A percentile compares a stretch with the other conserved stretches of the same genome.
Evolutionary conservation across 2,888 invertebrate genomes (phyloP).

Genomic region (Synergus umbraculus): DNA sequence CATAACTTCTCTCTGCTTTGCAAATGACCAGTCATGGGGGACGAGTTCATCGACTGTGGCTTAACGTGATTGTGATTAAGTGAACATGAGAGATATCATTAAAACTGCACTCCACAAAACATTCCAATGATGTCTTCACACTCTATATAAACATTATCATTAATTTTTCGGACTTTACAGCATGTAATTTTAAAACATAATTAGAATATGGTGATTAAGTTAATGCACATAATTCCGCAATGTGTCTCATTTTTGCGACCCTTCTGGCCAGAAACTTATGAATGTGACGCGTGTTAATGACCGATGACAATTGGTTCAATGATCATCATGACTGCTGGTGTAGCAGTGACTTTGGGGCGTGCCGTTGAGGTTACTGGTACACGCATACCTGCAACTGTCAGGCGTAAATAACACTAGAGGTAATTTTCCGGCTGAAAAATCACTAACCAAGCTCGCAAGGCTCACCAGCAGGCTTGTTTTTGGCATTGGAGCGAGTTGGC

Average conservation of each 20-base stretch:
- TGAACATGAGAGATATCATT: slow-evolving; percentile 13
- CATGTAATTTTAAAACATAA: no score
- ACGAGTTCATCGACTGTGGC: slow-evolving; percentile 40
- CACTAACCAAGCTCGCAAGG: slow-evolving; percentile 57
- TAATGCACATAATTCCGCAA: not conserved
- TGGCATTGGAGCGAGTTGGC: slow-evolving; percentile 55
- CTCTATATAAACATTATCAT: not conserved
- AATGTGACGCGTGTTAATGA: slow-evolving; percentile 26
- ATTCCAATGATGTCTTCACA: not conserved
- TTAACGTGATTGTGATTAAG: slow-evolving; percentile 37
- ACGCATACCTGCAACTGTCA: slow-evolving; percentile 48
- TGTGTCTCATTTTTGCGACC: not conserved
- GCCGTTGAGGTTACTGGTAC: slow-evolving; percentile 32
- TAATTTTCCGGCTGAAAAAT: slow-evolving; percentile 69
- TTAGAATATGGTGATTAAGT: no score
- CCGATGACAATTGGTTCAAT: slow-evolving; percentile 38
- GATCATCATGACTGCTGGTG: slow-evolving; percentile 22
- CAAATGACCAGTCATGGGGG: slow-evolving; percentile 32
- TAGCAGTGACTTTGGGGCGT: slow-evolving; percentile 30
- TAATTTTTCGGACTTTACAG: no score
- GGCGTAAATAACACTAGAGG: slow-evolving; percentile 62
- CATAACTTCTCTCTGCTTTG: not conserved
- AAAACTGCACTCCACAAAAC: not conserved
- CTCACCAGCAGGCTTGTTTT: slow-evolving; percentile 53
- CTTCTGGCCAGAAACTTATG: not conserved